Evolutionary conservation across 2,113 vertebrate genomes (phyloP), one percentile per base, ranked within the genome.

Genomic region (Oophaga pumilio): DNA sequence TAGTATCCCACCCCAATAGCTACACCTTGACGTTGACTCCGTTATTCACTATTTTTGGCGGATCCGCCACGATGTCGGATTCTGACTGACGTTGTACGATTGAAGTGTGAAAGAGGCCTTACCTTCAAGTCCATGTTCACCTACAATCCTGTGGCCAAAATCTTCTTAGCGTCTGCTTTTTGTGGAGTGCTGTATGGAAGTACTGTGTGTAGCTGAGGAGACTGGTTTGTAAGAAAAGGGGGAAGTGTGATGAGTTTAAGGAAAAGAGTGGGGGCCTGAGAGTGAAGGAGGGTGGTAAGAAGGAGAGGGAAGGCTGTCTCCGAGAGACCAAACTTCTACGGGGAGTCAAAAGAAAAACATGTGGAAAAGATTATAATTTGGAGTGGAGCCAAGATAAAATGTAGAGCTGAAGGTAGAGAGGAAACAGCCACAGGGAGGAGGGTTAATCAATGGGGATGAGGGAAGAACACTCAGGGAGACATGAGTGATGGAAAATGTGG

Each of bases 151-250:
- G 12, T 15, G 66, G 20, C n/a, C 17, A 53, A 24, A 60, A 26
- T 76, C 66, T 15, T 86, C 83, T 78, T 60, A 87, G 62, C 86
- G 50, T 88, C 80, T 82, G 17, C 64, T 56, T 88, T 4, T 81
- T 73, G 73, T 33, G 71, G 33, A 90, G 85, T 62, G 83, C 87
- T 84, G 79, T 64, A 79, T 86, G 64, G n/a, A 81, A 90, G 85
- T 60, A 86, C 43, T 87, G 89, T 88, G 71, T 89, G 82, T 60
- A 79, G 83, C 71, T 90, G 79, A 90, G 56, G 89, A 52, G 85
- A 56, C 84, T 76, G 28, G 81, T 89, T 50, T 86, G 56, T 79
- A 59, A 50, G 59, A 52, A 84, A 87, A 8, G 82, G 62, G 86
- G 64, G 56, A 85, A 87, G 77, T 15, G 52, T 90, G 88, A 53